These are phyloP conservation scores for Cotesia vestalis DNA, from an alignment of 1,140 invertebrate genomes.

Conservation along the genomic window DNA sequence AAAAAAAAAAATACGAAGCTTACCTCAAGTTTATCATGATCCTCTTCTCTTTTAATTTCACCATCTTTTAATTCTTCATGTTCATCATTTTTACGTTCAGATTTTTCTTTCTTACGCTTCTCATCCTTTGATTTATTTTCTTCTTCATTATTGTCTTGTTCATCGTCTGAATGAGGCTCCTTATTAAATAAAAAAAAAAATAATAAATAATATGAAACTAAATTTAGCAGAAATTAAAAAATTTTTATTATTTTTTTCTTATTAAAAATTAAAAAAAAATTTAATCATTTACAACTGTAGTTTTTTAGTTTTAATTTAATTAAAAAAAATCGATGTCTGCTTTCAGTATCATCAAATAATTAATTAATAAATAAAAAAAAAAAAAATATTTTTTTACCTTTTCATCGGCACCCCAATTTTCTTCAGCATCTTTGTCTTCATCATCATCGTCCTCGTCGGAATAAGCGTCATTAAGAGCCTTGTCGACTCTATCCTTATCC, in stretches of 20 bases:
- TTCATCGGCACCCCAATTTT: slow-evolving; percentile 61
- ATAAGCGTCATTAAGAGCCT: slow-evolving; percentile 64
- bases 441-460: slow-evolving; percentile 62
- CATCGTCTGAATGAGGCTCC: slow-evolving; percentile 50
- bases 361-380: background rate
- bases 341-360: too few relatives aligned
- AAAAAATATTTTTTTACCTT: slow-evolving; percentile 51
- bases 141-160: slow-evolving; percentile 61
- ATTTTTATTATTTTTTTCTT: too few relatives aligned
- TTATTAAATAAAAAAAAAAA: slow-evolving; percentile 36
- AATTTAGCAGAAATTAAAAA: too few relatives aligned
- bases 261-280: too few relatives aligned
- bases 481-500: slow-evolving; percentile 65
- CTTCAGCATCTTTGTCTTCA: slow-evolving; percentile 59
- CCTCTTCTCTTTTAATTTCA: slow-evolving; percentile 59
- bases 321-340: too few relatives aligned
- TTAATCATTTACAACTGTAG: too few relatives aligned
- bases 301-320: too few relatives aligned
- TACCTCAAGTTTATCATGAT: slow-evolving; percentile 54
- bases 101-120: slow-evolving; percentile 39
- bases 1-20: slow-evolving; percentile 43
- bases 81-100: slow-evolving; percentile 46
- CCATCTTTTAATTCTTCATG: slow-evolving; percentile 62
- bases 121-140: slow-evolving; percentile 46
- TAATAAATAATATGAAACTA: background rate